phyloP scores from a whole-genome alignment of 1,140 invertebrate genomes.

The Probaryconus sp. region DNA sequence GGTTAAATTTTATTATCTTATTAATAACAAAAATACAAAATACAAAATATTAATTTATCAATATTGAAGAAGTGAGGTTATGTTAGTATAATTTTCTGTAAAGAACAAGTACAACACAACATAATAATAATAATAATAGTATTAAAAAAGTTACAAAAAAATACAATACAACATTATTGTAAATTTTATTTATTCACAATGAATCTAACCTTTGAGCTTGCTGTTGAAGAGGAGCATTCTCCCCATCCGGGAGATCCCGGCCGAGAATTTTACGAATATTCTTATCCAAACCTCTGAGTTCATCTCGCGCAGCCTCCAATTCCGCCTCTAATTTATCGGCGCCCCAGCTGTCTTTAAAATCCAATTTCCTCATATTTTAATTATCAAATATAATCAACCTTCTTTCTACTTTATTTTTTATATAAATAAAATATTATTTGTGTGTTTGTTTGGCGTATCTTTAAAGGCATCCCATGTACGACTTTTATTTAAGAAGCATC shows the following conservation, averaged over 20 bases:
- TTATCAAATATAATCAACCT: conserved; percentile 1
- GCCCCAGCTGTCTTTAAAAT: conserved; percentile 71
- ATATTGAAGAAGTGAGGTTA: conserved; percentile 1
- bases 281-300: conserved; percentile 72
- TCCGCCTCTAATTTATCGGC: conserved; percentile 74
- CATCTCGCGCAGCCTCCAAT: conserved; percentile 74
- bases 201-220: conserved; percentile 64
- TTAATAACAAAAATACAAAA: too few species aligned
- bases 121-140: too few species aligned
- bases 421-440: too few species aligned
- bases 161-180: too few species aligned
- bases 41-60: background rate
- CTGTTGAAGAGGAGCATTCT: conserved; percentile 70
- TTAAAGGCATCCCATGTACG: too few species aligned
- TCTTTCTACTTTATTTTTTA: too few species aligned
- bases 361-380: conserved; percentile 71
- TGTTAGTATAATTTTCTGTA: too few species aligned
- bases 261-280: conserved; percentile 77
- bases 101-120: too few species aligned
- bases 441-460: too few species aligned
- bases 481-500: too few species aligned
- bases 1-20: conserved; percentile 10
- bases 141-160: too few species aligned
- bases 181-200: too few species aligned
- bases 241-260: conserved; percentile 75